These are phyloP conservation scores for Halcyon leucocephala DNA, from an alignment of 2,797 vertebrate genomes.

Conservation along the genomic window DNA sequence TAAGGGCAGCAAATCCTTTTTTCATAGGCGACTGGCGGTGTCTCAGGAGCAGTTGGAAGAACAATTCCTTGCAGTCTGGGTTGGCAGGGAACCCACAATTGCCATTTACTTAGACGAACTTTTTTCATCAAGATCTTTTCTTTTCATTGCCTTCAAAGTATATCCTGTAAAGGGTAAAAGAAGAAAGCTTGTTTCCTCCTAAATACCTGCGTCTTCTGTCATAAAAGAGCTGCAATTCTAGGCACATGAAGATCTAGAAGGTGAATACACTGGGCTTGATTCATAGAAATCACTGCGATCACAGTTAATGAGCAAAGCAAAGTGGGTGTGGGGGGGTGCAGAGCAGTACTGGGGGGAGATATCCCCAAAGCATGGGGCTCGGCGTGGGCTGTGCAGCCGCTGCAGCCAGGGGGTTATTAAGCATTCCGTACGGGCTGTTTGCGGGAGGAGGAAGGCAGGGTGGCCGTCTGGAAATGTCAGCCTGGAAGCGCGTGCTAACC, in stretches of 20 bases:
- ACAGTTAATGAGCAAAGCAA: accelerated
- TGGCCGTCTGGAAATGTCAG: background rate
- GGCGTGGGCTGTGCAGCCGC: background rate
- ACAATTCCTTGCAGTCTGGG: background rate
- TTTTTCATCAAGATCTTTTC: background rate
- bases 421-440: background rate
- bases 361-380: background rate
- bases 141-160: background rate
- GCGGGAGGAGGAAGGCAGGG: background rate
- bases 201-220: background rate
- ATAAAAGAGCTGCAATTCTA: background rate
- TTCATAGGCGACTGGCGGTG: background rate
- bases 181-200: background rate
- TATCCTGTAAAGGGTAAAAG: background rate
- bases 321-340: background rate
- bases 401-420: background rate
- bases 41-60: background rate
- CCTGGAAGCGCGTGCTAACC: background rate
- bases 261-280: accelerated
- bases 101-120: background rate
- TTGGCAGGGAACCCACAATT: background rate
- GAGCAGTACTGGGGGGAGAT: background rate
- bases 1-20: background rate
- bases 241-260: background rate
- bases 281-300: background rate